Evolutionary conservation across 2,888 invertebrate genomes (phyloP).

Genomic region (Platycnemis pennipes): DNA sequence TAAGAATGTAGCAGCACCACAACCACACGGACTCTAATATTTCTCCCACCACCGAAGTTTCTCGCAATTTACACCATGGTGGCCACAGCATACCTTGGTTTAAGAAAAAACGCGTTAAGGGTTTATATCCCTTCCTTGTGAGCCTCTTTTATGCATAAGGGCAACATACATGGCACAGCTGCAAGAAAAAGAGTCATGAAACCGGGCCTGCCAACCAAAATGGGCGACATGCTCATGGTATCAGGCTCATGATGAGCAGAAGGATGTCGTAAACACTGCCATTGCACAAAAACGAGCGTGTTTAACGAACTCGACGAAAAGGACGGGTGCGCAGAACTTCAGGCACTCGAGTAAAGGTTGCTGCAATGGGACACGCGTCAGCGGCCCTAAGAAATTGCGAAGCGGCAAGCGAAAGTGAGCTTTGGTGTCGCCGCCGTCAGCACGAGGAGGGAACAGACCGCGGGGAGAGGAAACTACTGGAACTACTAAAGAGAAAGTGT

Average conservation of each 20-base stretch:
- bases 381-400: constrained; percentile 25
- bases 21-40: too few species aligned
- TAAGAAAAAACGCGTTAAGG: too few species aligned
- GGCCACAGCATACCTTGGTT: too few species aligned
- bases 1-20: too few species aligned
- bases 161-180: not conserved
- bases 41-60: too few species aligned
- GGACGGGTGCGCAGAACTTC: not conserved
- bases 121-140: not conserved
- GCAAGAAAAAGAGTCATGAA: not conserved
- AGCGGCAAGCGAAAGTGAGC: constrained; percentile 32
- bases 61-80: too few species aligned
- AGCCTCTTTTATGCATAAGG: not conserved
- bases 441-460: not conserved
- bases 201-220: not conserved
- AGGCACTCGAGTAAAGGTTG: not conserved
- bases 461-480: not conserved
- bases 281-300: not conserved
- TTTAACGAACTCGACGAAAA: not conserved
- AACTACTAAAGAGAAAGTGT: constrained; percentile 19
- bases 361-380: constrained; percentile 32
- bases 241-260: too few species aligned
- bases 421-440: not conserved
- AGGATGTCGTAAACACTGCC: not conserved
- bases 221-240: not conserved